Evolutionary conservation across 2,797 vertebrate species (phyloP).

Genomic region (Tinamus major): DNA sequence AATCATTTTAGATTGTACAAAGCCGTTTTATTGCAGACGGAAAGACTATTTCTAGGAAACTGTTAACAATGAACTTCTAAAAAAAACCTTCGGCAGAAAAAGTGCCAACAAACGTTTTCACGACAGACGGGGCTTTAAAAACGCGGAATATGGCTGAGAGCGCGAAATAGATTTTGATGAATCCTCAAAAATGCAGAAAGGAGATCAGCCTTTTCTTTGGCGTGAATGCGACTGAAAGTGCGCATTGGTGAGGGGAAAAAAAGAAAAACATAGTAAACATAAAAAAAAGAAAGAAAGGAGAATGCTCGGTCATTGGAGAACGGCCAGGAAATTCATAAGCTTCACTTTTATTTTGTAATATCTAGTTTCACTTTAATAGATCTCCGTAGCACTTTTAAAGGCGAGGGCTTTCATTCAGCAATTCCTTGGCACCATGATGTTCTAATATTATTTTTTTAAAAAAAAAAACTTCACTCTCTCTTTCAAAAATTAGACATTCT

Average conservation of each 20-base stretch:
- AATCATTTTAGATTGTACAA: not conserved
- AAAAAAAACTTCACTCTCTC: not conserved
- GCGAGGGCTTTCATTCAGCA: constrained; percentile 1
- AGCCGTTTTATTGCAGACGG: constrained; percentile 25
- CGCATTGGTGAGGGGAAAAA: not conserved
- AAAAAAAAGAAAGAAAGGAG: not conserved
- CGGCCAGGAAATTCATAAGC: constrained; percentile 9
- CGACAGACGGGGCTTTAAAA: not conserved
- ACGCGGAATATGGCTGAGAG: not conserved
- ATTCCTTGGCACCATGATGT: constrained; percentile 19
- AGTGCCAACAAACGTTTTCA: constrained; percentile 24
- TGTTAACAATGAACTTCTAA: constrained; percentile 73
- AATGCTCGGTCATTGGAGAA: not conserved
- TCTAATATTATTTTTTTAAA: not conserved
- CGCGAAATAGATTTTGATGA: not conserved
- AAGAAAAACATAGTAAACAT: not conserved
- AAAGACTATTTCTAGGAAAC: constrained; percentile 64
- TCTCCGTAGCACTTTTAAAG: constrained; percentile 20
- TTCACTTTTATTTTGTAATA: constrained; percentile 43
- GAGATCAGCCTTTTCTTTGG: not conserved
- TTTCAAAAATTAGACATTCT: not conserved
- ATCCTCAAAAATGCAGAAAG: constrained; percentile 21
- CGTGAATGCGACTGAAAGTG: not conserved
- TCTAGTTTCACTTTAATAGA: constrained; percentile 46
- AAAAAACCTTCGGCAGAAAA: not conserved